Evolutionary conservation across 2,888 invertebrate genomes (phyloP).

Genomic region (Mongoloraphidia duomilia): DNA sequence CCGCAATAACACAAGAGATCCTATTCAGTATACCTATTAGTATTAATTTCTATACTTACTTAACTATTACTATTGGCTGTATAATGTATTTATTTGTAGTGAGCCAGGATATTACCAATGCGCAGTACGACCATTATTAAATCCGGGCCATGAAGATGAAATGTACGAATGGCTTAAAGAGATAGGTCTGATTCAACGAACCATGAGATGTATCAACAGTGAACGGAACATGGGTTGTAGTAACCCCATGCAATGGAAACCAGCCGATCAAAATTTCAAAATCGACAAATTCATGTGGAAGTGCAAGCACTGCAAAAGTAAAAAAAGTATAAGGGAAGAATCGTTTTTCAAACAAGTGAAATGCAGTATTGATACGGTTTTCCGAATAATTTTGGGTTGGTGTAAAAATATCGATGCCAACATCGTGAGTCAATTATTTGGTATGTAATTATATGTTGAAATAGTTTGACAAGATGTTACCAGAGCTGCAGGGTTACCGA

Average conservation of each 20-base stretch:
- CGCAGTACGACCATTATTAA: conserved; percentile 33
- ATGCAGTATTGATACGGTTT: conserved; percentile 42
- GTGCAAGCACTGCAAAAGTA: conserved; percentile 31
- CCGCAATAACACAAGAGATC: neutral
- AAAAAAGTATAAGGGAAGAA: conserved; percentile 32
- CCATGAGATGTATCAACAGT: conserved; percentile 27
- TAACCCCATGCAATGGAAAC: conserved; percentile 29
- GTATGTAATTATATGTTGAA: conserved; percentile 25
- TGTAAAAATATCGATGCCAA: conserved; percentile 43
- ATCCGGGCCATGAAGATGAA: conserved; percentile 36
- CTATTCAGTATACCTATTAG: neutral
- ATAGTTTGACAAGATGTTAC: no score
- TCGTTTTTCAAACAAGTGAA: conserved; percentile 48
- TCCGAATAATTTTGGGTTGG: conserved; percentile 50
- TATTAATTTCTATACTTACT: neutral
- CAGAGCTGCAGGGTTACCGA: no score
- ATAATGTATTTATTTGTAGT: conserved; percentile 20
- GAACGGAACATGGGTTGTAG: conserved; percentile 15
- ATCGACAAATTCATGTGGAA: conserved; percentile 23
- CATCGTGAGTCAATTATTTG: conserved; percentile 36
- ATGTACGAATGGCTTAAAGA: conserved; percentile 37
- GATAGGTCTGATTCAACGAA: conserved; percentile 30
- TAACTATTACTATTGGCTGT: neutral
- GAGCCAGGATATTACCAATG: conserved; percentile 31
- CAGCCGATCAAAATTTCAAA: conserved; percentile 18